Evolutionary conservation across 2,797 vertebrate species (phyloP).

Genomic region (Myotis myotis): DNA sequence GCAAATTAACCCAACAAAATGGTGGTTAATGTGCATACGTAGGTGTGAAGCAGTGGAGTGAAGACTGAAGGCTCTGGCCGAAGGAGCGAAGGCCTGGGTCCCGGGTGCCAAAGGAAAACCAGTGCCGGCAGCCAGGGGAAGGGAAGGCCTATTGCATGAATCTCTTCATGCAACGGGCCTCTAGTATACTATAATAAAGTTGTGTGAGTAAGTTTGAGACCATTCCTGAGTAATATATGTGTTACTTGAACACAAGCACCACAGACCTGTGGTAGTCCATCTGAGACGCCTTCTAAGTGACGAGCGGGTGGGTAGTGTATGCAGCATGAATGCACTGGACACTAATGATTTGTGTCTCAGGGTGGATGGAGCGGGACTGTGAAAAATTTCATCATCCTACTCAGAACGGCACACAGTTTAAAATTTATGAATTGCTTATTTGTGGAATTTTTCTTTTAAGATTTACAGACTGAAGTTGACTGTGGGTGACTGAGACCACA

Average conservation of each 20-base stretch:
- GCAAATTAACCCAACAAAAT: too few relatives aligned
- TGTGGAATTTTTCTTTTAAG: not conserved
- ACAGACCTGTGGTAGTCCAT: too few relatives aligned
- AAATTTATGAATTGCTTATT: not conserved
- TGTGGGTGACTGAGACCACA: not conserved
- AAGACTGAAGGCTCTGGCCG: too few relatives aligned
- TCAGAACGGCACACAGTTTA: not conserved
- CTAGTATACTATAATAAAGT: not conserved
- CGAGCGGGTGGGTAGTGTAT: too few relatives aligned
- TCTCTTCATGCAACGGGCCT: too few relatives aligned
- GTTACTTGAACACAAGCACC: not conserved
- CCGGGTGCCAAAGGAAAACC: too few relatives aligned
- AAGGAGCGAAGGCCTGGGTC: too few relatives aligned
- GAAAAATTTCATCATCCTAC: not conserved
- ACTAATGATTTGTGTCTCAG: too few relatives aligned
- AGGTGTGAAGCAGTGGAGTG: fast-evolving
- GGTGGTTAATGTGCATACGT: too few relatives aligned
- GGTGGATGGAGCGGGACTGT: too few relatives aligned
- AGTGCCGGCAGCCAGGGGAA: too few relatives aligned
- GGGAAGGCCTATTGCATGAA: too few relatives aligned
- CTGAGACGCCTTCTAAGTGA: not conserved
- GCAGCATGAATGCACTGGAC: not conserved
- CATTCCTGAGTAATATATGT: not conserved
- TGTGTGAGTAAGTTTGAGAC: not conserved
- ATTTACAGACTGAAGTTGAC: not conserved